Conservation (phyloP, 1,140 invertebrate species). For the Micrasema longulum region DNA sequence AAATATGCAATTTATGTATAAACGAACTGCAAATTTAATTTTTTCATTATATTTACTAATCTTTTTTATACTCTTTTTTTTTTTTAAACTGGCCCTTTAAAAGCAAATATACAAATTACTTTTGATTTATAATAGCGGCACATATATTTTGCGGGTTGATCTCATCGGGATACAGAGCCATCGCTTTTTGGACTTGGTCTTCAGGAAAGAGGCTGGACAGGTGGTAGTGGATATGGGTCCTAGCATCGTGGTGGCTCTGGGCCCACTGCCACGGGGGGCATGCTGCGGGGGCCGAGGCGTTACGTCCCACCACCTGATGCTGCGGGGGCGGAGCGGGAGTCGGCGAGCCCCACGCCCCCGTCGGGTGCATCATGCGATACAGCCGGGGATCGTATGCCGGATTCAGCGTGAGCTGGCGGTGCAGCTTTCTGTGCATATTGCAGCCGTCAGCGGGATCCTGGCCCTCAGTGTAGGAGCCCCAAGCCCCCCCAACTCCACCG, state of each 20-base stretch:
- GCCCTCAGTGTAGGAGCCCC: conserved; percentile 41
- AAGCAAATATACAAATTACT: conserved; percentile 9
- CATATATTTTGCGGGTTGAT: conserved; percentile 90
- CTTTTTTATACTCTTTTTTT: no score
- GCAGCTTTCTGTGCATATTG: conserved; percentile 83
- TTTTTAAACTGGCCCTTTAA: conserved; percentile 46
- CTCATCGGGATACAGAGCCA: conserved; percentile 88
- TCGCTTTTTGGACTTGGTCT: conserved; percentile 85
- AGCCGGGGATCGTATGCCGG: conserved; percentile 81
- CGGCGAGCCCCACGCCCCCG: conserved; percentile 69
- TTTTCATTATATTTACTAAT: no score
- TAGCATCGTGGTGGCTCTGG: conserved; percentile 71
- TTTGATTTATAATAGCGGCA: conserved; percentile 78
- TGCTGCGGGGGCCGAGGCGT: conserved; percentile 64
- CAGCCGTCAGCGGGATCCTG: conserved; percentile 60
- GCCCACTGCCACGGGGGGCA: conserved; percentile 66
- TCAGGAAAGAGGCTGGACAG: conserved; percentile 89
- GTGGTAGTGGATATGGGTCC: conserved; percentile 85
- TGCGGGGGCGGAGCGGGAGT: conserved; percentile 78
- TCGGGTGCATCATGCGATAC: conserved; percentile 59
- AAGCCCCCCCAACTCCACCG: conserved; percentile 18
- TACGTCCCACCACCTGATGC: conserved; percentile 58
- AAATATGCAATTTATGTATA: no score
- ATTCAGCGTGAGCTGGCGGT: conserved; percentile 85
- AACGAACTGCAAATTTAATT: no score